Percentiles rank a stretch among this genome's conserved stretches.
These are phyloP conservation scores for Botrylloides violaceus DNA, from an alignment of 23 tunicate genomes.

Conservation along the genomic window DNA sequence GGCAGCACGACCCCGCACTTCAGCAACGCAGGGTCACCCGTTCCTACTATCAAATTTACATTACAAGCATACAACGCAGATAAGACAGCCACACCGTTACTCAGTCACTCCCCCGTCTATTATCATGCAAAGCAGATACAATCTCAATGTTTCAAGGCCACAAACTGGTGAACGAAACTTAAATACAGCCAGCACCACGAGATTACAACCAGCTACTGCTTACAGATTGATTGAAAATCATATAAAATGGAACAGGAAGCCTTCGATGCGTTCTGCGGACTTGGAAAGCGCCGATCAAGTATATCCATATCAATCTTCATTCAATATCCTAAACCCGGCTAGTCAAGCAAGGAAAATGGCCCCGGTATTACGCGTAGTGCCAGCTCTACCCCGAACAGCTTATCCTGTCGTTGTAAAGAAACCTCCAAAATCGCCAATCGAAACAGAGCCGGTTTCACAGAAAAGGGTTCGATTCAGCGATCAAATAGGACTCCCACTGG, in stretches of 20 bases:
- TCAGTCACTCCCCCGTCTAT: constrained; percentile 22
- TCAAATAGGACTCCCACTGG: constrained; percentile 70
- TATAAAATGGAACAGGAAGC: constrained; percentile 6
- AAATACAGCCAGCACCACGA: background rate
- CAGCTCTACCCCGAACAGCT: constrained; percentile 23
- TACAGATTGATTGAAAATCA: constrained; percentile 23
- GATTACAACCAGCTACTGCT: background rate
- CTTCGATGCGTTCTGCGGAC: background rate
- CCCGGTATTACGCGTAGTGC: constrained; percentile 68
- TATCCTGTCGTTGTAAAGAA: background rate
- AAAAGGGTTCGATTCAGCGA: constrained; percentile 60
- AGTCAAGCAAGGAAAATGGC: constrained; percentile 72
- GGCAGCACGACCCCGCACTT: constrained; percentile 9
- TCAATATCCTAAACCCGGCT: constrained; percentile 20
- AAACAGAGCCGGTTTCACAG: constrained; percentile 48
- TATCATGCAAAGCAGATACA: background rate
- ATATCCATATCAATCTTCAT: constrained; percentile 28
- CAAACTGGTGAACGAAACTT: constrained; percentile 10
- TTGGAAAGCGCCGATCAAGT: background rate
- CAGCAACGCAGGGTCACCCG: constrained; percentile 1
- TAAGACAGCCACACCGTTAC: constrained; percentile 22
- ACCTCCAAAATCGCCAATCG: constrained; percentile 24
- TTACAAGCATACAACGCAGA: constrained; percentile 11
- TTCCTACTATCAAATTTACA: constrained; percentile 6
- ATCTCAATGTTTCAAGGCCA: background rate